phyloP scores from a whole-genome alignment of 2,888 invertebrate species.

The Lasioglossum oenotherae region DNA sequence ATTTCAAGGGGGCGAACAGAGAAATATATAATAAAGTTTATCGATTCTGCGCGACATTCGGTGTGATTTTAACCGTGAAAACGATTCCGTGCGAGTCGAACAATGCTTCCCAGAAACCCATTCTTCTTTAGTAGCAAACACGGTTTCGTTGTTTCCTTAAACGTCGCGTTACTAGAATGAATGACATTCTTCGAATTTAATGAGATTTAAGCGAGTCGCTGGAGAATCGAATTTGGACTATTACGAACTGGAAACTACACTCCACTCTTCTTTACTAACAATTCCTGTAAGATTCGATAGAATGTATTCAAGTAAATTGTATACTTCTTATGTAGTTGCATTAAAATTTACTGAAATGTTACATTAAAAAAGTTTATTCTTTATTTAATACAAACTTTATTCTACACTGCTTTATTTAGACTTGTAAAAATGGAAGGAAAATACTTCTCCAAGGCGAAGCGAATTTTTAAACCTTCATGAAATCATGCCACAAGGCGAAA shows the following conservation, averaged over 20 bases:
- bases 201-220: background rate
- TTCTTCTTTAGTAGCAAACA: background rate
- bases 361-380: background rate
- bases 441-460: no score
- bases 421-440: background rate
- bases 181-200: background rate
- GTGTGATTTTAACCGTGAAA: constrained; percentile 42
- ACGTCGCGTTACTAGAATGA: background rate
- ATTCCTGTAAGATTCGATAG: no score
- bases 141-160: background rate
- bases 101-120: background rate
- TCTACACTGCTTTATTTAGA: background rate
- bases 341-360: background rate
- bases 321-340: background rate
- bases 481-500: background rate
- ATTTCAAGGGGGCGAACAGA: constrained; percentile 37
- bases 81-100: background rate
- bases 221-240: no score
- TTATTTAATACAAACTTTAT: no score
- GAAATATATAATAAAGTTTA: constrained; percentile 54
- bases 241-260: no score
- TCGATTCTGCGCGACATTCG: constrained; percentile 35
- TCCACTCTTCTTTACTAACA: no score
- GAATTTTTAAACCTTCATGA: background rate
- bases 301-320: no score